phyloP scores from a whole-genome alignment of 2,113 vertebrate genomes.

The Mionectes macconnelli region DNA sequence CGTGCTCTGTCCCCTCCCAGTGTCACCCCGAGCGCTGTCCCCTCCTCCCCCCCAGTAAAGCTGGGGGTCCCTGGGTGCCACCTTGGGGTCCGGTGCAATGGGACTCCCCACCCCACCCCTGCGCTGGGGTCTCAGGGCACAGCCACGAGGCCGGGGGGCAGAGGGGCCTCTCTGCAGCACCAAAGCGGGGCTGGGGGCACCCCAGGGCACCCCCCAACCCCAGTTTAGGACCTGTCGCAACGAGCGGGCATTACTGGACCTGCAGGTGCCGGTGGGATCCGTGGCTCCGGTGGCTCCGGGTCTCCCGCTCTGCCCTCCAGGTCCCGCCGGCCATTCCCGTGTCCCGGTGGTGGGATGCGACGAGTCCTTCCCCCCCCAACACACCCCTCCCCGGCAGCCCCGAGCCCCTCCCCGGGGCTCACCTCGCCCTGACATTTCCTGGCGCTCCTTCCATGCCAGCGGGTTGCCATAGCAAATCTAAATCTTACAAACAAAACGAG shows the following conservation, averaged over 20 bases:
- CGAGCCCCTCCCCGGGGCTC: slow-evolving; percentile 14
- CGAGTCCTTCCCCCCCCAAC: too few relatives aligned
- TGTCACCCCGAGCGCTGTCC: fast-evolving
- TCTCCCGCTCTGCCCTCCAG: not conserved
- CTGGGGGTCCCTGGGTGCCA: not conserved
- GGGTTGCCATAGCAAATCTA: slow-evolving; percentile 64
- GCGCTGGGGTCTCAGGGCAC: fast-evolving
- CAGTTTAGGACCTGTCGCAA: not conserved
- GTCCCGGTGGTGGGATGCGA: not conserved
- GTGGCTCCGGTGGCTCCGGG: not conserved
- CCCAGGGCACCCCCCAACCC: not conserved
- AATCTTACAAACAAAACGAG: slow-evolving; percentile 57
- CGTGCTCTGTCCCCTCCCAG: fast-evolving
- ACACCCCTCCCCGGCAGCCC: not conserved
- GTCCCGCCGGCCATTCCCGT: not conserved
- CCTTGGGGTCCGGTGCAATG: not conserved
- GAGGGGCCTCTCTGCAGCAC: not conserved
- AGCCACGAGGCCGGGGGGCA: not conserved
- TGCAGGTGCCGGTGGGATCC: not conserved
- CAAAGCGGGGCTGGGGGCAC: not conserved
- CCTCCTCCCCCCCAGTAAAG: fast-evolving
- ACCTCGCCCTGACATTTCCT: slow-evolving; percentile 49
- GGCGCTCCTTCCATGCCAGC: slow-evolving; percentile 38
- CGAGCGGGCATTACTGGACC: not conserved
- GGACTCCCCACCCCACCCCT: fast-evolving